A percentile compares a stretch with the other conserved stretches of the same genome.
These are phyloP conservation scores for Sigmodon hispidus DNA, from an alignment of 2,113 vertebrate species.

Conservation along the genomic window DNA sequence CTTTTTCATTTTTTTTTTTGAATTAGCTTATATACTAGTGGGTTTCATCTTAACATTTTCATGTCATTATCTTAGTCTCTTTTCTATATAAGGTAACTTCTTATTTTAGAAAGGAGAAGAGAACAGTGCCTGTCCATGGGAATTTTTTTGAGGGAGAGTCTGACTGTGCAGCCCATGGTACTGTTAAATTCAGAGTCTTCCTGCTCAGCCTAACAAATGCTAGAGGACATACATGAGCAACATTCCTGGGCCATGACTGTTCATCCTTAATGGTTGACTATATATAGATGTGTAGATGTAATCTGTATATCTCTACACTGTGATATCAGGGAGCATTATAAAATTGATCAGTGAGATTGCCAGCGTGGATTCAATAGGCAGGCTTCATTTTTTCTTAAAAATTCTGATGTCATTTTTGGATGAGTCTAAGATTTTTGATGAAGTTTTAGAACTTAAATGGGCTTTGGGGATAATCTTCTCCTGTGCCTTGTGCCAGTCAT, in stretches of 20 bases:
- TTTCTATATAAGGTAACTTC: background rate
- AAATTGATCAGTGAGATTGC: background rate
- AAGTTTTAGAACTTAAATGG: background rate
- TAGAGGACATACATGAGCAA: background rate
- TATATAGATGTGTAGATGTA: background rate
- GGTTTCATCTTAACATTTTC: background rate
- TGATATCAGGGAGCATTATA: background rate
- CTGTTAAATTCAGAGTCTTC: background rate
- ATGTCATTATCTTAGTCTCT: background rate
- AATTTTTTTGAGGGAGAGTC: background rate
- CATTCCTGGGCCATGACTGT: background rate
- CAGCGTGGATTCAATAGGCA: background rate
- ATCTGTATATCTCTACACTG: background rate
- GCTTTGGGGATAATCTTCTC: background rate
- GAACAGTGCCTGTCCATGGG: background rate
- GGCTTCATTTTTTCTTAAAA: conserved; percentile 50
- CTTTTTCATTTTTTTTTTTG: background rate
- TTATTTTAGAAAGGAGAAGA: background rate
- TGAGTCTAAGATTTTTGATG: background rate
- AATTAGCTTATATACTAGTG: background rate
- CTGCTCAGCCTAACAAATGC: background rate
- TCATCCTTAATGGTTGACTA: background rate
- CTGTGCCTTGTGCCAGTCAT: background rate
- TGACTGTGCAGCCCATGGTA: background rate
- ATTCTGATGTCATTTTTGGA: conserved; percentile 37